Evolutionary conservation across 2,888 invertebrate genomes (phyloP), one percentile per base, ranked within the genome.

Genomic region (Laspeyria flexula): DNA sequence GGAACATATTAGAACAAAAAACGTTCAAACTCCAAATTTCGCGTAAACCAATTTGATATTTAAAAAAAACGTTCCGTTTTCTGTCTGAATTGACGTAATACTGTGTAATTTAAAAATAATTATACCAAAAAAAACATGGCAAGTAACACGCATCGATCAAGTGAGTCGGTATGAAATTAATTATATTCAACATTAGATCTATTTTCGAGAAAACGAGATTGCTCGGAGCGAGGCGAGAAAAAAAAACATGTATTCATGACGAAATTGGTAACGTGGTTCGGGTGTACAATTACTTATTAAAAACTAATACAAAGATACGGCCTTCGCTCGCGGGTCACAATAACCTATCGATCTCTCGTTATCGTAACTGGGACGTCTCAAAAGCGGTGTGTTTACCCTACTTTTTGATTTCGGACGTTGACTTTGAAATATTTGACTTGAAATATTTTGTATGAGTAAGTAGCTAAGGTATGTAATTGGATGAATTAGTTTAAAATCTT

Each of bases 181-280:
- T 90, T 90, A 89, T 87, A 85, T 89, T 86, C 86, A 85, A 87
- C 86, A 84, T 90, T 86, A 89, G 88, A 87, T 88, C 86, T 88
- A 85, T 90, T 90, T 90, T 90, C 83, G 87, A 89, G 89, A 86
- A 90, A 90, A 90, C 88, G 81, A 89, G 89, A 86, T 86, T 84
- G 89, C 84, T 83, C 56, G 60, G 67, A 84, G 84, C 84, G 81
- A 77, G 79, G 75, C 75, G 77, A 77, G 79, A 86, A 80, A 84
- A n/a, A n/a, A 77, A 74, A 79, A 87, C 85, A 65, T 78, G 87
- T 89, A 86, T 87, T 86, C 86, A 82, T 86, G 86, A 79, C 70
- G 88, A 88, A 90, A 90, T 90, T 83, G 81, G 85, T 90, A 88
- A 83, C 82, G 77, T 77, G 79, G 79, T 79, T 81, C 77, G 77